Evolutionary conservation across 2,888 invertebrate genomes (phyloP).

Genomic region (Apamea sordens): DNA sequence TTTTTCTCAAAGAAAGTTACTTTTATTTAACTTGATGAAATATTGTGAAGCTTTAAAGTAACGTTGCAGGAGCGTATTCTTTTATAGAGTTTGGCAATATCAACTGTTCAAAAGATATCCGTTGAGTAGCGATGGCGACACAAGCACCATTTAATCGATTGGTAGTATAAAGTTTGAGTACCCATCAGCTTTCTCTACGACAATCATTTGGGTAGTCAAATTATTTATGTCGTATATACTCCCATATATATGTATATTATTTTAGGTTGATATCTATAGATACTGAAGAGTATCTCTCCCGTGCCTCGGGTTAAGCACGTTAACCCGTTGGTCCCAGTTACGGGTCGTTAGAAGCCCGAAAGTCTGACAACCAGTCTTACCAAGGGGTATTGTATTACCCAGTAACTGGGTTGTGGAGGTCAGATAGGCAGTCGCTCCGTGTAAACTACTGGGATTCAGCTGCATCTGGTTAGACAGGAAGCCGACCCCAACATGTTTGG

Average conservation of each 20-base stretch:
- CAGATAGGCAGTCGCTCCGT: not conserved
- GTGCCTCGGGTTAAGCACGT: not conserved
- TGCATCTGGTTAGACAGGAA: not conserved
- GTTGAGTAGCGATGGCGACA: constrained; percentile 42
- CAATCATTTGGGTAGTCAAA: constrained; percentile 52
- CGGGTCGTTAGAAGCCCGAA: not conserved
- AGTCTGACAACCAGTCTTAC: not conserved
- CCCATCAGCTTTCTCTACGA: constrained; percentile 59
- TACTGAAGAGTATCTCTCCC: not conserved
- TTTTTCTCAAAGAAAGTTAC: not conserved
- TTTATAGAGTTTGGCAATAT: constrained; percentile 40
- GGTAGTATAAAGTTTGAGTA: constrained; percentile 66
- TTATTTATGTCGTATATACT: constrained; percentile 25
- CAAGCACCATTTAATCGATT: constrained; percentile 64
- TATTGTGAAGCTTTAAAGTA: constrained; percentile 23
- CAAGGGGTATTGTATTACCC: not conserved
- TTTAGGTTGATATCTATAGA: not conserved
- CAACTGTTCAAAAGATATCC: constrained; percentile 59
- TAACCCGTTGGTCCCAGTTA: not conserved
- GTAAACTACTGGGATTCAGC: not conserved
- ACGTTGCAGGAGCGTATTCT: constrained; percentile 28
- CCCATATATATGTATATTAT: not conserved
- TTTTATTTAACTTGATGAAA: constrained; percentile 16
- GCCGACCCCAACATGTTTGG: not conserved
- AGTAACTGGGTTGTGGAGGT: not conserved